phyloP scores from a whole-genome alignment of 1,140 invertebrate genomes.

The Hermetia illucens region DNA sequence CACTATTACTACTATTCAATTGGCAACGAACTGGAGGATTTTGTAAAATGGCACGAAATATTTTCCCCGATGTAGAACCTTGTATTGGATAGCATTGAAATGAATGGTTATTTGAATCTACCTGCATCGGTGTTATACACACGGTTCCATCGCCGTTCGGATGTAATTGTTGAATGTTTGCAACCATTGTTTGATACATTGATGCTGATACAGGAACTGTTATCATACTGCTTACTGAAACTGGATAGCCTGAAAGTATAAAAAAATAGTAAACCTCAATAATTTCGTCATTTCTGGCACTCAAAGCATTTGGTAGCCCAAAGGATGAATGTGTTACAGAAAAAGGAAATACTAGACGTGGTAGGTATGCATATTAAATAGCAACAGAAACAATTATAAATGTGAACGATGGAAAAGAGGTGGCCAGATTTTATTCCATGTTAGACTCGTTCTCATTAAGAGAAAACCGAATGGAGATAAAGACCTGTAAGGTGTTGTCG shows the following conservation, averaged over 20 bases:
- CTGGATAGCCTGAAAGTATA: constrained; percentile 50
- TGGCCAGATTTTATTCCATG: too few species aligned
- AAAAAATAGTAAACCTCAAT: too few species aligned
- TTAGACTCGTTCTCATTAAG: too few species aligned
- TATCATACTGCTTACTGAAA: constrained; percentile 86
- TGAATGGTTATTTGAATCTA: constrained; percentile 32
- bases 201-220: constrained; percentile 87
- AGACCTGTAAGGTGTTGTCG: too few species aligned
- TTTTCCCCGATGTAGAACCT: background rate
- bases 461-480: too few species aligned
- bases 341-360: too few species aligned
- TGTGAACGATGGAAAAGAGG: too few species aligned
- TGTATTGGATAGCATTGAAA: constrained; percentile 10
- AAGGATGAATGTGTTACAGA: too few species aligned
- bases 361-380: too few species aligned
- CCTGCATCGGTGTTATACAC: constrained; percentile 69
- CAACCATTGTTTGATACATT: constrained; percentile 93
- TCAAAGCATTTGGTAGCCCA: too few species aligned
- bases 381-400: too few species aligned
- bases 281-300: too few species aligned
- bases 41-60: constrained; percentile 2
- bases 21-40: background rate
- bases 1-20: constrained; percentile 2
- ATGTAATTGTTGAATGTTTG: constrained; percentile 72
- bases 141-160: constrained; percentile 60